A percentile compares a stretch with the other conserved stretches of the same genome.
Conservation (phyloP, 2,888 invertebrate genomes). For the Oegoconia quadripuncta region DNA sequence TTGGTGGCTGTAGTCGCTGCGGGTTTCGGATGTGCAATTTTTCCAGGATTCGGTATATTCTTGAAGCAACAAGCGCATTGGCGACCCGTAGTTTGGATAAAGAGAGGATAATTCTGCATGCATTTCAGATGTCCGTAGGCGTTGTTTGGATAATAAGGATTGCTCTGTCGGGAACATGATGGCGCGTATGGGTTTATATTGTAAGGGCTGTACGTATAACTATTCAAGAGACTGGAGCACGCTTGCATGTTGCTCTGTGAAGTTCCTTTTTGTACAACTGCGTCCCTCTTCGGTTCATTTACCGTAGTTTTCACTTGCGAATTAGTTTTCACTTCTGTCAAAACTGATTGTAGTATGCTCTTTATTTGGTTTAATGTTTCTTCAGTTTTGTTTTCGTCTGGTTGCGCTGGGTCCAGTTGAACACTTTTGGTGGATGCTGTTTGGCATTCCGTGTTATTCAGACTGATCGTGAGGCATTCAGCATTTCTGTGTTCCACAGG, state of each 20-base stretch:
- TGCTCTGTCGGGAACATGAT: constrained; percentile 41
- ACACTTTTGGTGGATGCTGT: constrained; percentile 30
- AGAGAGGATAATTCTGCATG: constrained; percentile 51
- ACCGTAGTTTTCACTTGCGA: constrained; percentile 26
- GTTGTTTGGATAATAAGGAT: constrained; percentile 29
- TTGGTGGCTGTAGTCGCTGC: constrained; percentile 44
- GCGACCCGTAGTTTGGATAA: constrained; percentile 43
- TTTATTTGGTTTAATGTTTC: constrained; percentile 60
- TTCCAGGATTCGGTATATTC: constrained; percentile 25
- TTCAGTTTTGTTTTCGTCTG: constrained; percentile 46
- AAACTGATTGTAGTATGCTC: constrained; percentile 54
- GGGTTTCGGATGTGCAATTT: constrained; percentile 12
- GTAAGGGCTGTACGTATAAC: constrained; percentile 50
- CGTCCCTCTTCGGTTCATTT: constrained; percentile 45
- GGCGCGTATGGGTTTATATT: constrained; percentile 38
- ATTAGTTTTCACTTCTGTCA: constrained; percentile 58
- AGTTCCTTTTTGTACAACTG: constrained; percentile 48
- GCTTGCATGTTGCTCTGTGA: constrained; percentile 42
- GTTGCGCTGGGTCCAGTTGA: constrained; percentile 21
- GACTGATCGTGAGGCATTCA: constrained; percentile 33
- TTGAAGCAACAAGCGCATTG: constrained; percentile 41
- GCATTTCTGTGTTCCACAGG: constrained; percentile 27
- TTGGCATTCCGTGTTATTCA: constrained; percentile 41
- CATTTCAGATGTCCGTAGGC: constrained; percentile 35
- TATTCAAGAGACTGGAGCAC: constrained; percentile 45